Percentiles rank a stretch among this genome's conserved stretches.
Conservation (phyloP, 2,888 invertebrate genomes). For the Epinotia bilunana region DNA sequence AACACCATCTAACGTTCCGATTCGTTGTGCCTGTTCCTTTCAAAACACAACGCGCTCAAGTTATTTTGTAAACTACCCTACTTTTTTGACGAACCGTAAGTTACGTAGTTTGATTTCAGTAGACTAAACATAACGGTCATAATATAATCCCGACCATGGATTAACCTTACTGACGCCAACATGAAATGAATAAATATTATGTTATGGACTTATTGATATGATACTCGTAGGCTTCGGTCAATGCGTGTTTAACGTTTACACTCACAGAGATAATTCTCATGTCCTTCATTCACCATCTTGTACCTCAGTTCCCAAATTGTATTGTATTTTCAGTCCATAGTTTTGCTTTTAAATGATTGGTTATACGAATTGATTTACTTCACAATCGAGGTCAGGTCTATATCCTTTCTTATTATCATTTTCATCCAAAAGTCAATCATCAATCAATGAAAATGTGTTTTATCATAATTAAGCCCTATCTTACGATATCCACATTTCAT, state of each 20-base stretch:
- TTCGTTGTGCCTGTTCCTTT: conserved; percentile 14
- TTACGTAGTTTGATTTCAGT: neutral
- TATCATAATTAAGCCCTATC: conserved; percentile 6
- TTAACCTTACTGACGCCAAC: conserved; percentile 3
- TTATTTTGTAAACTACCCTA: neutral
- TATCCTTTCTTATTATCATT: neutral
- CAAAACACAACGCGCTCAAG: neutral
- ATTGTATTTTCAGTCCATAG: too few species aligned
- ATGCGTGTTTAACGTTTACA: neutral
- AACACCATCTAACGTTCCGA: conserved; percentile 28
- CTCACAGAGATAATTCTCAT: neutral
- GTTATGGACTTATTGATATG: neutral
- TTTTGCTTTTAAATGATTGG: neutral
- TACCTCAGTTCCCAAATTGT: neutral
- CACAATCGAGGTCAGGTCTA: neutral
- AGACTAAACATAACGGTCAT: neutral
- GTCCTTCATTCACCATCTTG: neutral
- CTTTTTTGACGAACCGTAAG: neutral
- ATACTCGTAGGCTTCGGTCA: neutral
- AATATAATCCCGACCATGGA: neutral
- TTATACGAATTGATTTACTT: neutral
- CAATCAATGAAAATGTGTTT: conserved; percentile 9
- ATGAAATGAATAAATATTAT: neutral
- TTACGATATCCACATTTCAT: conserved; percentile 10
- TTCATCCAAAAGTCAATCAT: neutral